Conservation (phyloP, 2,888 invertebrate species). For the Sphaerophoria taeniata region DNA sequence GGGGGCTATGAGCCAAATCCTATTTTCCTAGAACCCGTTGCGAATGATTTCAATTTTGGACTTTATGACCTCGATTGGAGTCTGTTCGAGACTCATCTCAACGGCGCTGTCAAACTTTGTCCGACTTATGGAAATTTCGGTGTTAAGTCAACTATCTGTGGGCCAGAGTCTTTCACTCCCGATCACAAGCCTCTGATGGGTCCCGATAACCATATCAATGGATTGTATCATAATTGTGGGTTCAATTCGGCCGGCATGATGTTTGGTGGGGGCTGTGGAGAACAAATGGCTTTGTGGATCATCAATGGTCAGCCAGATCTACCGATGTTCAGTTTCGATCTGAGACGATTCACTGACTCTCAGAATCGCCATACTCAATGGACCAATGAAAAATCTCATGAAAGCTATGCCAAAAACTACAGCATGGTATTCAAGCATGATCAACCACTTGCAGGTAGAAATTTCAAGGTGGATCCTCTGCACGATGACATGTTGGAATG, state of each 20-base stretch:
- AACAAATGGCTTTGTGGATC: slow-evolving; percentile 94
- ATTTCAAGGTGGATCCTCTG: slow-evolving; percentile 87
- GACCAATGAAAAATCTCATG: slow-evolving; percentile 93
- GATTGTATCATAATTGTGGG: slow-evolving; percentile 93
- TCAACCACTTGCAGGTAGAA: slow-evolving; percentile 91
- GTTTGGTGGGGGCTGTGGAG: slow-evolving; percentile 93
- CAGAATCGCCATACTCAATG: slow-evolving; percentile 89
- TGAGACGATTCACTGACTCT: slow-evolving; percentile 90
- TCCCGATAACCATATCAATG: slow-evolving; percentile 86
- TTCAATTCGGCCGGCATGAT: slow-evolving; percentile 97
- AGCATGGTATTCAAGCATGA: slow-evolving; percentile 92
- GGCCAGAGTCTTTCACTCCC: slow-evolving; percentile 96
- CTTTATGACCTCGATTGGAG: slow-evolving; percentile 95
- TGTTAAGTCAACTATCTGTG: slow-evolving; percentile 93
- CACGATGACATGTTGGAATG: slow-evolving; percentile 86
- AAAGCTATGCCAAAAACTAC: slow-evolving; percentile 95
- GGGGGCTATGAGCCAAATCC: slow-evolving; percentile 96
- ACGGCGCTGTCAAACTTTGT: slow-evolving; percentile 88
- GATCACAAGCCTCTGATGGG: slow-evolving; percentile 95
- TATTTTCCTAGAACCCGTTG: slow-evolving; percentile 89
- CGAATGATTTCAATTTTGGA: slow-evolving; percentile 91
- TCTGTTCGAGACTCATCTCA: slow-evolving; percentile 90
- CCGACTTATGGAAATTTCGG: slow-evolving; percentile 90
- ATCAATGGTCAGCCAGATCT: slow-evolving; percentile 91
- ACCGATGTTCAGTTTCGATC: slow-evolving; percentile 94